These are phyloP conservation scores for Villa cingulata DNA, from an alignment of 2,888 invertebrate genomes.

Conservation along the genomic window DNA sequence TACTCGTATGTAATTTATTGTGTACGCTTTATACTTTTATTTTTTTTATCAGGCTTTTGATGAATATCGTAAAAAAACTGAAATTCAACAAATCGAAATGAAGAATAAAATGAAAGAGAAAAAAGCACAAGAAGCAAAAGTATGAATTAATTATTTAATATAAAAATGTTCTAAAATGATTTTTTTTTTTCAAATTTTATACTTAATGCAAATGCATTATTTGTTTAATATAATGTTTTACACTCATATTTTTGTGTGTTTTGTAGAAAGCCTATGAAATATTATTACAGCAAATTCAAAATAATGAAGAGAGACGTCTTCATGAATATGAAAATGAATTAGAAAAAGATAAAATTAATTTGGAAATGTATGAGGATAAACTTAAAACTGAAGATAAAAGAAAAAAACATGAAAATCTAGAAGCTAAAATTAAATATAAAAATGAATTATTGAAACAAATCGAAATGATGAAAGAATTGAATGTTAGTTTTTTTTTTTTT, in stretches of 20 bases:
- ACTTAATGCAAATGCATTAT: background rate
- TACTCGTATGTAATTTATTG: no score
- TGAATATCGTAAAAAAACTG: background rate
- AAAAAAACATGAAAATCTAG: background rate
- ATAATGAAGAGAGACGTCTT: constrained; percentile 2
- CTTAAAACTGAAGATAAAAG: background rate
- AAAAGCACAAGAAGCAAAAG: constrained; percentile 7
- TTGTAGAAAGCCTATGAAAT: constrained; percentile 7
- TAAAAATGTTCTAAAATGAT: no score
- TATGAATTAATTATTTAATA: no score
- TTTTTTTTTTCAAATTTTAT: background rate
- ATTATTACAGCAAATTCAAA: constrained; percentile 6
- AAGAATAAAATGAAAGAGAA: constrained; percentile 1
- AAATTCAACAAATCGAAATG: background rate
- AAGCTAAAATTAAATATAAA: background rate
- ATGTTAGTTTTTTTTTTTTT: background rate
- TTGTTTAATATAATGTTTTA: background rate
- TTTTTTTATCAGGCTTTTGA: background rate
- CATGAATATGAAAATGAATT: constrained; percentile 2
- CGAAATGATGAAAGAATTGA: constrained; percentile 2
- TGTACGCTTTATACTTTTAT: background rate
- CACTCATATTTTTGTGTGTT: background rate
- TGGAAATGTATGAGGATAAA: constrained; percentile 1
- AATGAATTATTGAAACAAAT: constrained; percentile 4
- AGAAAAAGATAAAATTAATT: background rate